phyloP scores from a whole-genome alignment of 2,797 vertebrate species.

The Urophycis tenuis region DNA sequence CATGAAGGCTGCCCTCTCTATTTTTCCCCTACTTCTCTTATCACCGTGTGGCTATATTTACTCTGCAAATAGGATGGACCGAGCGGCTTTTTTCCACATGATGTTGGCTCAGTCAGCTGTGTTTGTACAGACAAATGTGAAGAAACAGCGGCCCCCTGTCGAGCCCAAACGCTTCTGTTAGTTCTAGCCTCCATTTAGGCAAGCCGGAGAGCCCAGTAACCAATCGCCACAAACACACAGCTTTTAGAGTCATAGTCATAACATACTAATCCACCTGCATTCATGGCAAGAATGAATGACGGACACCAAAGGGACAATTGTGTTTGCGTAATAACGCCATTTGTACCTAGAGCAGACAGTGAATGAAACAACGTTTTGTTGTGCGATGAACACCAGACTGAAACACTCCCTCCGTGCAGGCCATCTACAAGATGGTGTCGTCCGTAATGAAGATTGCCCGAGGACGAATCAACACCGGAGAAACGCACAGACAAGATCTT shows the following conservation, averaged over 20 bases:
- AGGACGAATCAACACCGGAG: slow-evolving; percentile 96
- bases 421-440: slow-evolving; percentile 99
- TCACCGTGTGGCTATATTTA: slow-evolving; percentile 58
- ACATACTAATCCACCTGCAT: not conserved
- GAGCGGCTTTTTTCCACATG: slow-evolving; percentile 57
- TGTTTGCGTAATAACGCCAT: too few species aligned
- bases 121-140: slow-evolving; percentile 60
- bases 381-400: not conserved
- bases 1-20: slow-evolving; percentile 30
- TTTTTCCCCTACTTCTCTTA: slow-evolving; percentile 39
- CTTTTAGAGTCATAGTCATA: not conserved
- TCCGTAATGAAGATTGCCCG: slow-evolving; percentile 99
- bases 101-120: slow-evolving; percentile 61
- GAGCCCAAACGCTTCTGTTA: not conserved
- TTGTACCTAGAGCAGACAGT: not conserved
- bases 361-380: not conserved
- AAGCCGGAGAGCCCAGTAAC: not conserved
- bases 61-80: slow-evolving; percentile 53
- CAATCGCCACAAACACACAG: not conserved
- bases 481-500: slow-evolving; percentile 99
- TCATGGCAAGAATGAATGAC: not conserved
- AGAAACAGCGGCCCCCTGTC: slow-evolving; percentile 34
- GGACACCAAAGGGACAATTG: not conserved
- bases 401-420: slow-evolving; percentile 59
- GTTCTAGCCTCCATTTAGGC: not conserved